Base-by-base conservation (phyloP, 2,888 invertebrate genomes). In the Chaetogeoica ovagalla region DNA sequence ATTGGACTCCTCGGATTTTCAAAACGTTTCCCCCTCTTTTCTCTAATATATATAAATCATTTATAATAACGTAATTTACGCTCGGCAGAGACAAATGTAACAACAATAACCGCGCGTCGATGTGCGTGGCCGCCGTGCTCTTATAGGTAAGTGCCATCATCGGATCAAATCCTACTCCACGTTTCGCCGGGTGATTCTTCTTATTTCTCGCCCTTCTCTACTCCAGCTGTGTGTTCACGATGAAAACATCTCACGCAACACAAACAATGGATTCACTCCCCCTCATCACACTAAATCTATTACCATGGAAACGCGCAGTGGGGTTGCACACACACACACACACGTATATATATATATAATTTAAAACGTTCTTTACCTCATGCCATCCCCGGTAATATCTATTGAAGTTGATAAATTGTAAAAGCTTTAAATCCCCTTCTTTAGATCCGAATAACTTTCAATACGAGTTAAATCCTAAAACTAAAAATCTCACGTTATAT, bases 391-490 rank as follows among this genome's bases (percentile, higher is more conserved):
- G 8, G 43, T 6, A 69, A 69, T 30, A 4, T 59, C 23, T 43
- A 23, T 71, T 4, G 23, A 43, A 60, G 8, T 71, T 59, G 5
- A 60, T 60, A 71, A 43, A 71, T 71, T 60, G 11, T 43, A n/a
- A 21, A 65, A 1, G 48, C 48, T 11, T 15, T 11, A 15, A 48
- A 48, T 13, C 48, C 48, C 48, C 11, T 30, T 4, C 30, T 30
- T 13, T 13, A 48, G 13, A 48, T 48, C 48, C 13, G 48, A 48
- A 48, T 48, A 48, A 13, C 48, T 48, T 48, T 48, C 11, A 48
- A 48, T 48, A 48, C 48, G 48, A 48, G 48, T 48, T 48, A 48
- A 48, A 48, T 48, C 13, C 48, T 9, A 11, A 15, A n/a, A n/a
- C 21, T 0, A 43, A 43, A 9, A 43, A 9, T 43, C 2, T 43